Evolutionary conservation across 1,140 invertebrate genomes (phyloP), one percentile per base, ranked within the genome.

Genomic region (Chlorops oryzae): DNA sequence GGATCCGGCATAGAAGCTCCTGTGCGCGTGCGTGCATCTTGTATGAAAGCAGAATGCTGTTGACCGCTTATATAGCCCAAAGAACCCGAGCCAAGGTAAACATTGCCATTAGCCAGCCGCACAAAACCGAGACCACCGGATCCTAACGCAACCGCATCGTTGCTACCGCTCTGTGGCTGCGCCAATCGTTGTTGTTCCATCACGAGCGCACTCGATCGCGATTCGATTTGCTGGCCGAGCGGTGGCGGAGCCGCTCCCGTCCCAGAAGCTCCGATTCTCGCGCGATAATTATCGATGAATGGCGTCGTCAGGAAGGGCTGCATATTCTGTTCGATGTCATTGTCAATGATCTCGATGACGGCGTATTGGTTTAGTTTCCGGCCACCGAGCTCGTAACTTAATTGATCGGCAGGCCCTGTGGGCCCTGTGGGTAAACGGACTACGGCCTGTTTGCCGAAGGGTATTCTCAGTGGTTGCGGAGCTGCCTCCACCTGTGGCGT

Each of bases 351-450:
- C 54, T 72, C 70, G 5, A 64, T 54, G 5, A 72, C 70, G 6
- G 61, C 59, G 22, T 72, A 72, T 32, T 72, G 70, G 41, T 71
- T 72, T 44, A 72, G 44, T 42, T 65, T 59, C 3, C 69, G 59
- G 38, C 69, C 69, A 51, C 69, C 63, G 48, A 57, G 45, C 12
- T 59, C 50, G 21, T 71, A 71, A 3, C 56, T 32, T 7, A 7
- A n/a, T 32, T 9, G 7, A 32, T 32, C n/a, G 28, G n/a, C 28
- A 32, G 7, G 7, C 7, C 7, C 28, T 7, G 40, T 5, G 2
- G 34, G 20, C 38, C 9, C 38, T 7, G 38, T 7, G 38, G 18
- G 12, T 7, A 21, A 35, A 22, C 15, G 40, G 9, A 45, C 18
- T 10, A 49, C 24, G 5, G 65, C 57, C 34, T 59, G 51, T 21